These are phyloP conservation scores for Procambarus clarkii DNA, from an alignment of 1,140 invertebrate species.

Conservation along the genomic window DNA sequence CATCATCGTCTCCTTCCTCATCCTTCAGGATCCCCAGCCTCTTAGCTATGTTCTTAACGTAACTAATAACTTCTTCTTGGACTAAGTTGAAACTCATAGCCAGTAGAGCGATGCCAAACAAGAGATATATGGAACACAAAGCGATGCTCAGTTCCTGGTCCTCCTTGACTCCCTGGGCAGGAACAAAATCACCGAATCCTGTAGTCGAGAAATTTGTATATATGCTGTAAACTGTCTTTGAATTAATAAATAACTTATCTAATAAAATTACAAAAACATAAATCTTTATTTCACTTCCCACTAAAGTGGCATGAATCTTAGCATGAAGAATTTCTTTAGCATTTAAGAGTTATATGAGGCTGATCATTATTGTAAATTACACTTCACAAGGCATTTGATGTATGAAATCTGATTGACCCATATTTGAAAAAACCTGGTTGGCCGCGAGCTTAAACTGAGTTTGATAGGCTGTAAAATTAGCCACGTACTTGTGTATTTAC, in stretches of 20 bases:
- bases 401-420: too few species aligned
- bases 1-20: slow-evolving; percentile 79
- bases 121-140: slow-evolving; percentile 92
- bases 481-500: too few species aligned
- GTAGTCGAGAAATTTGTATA: not conserved
- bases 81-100: slow-evolving; percentile 99
- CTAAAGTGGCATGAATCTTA: too few species aligned
- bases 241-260: not conserved
- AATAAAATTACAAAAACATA: not conserved
- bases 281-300: not conserved
- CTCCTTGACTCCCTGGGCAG: slow-evolving; percentile 85
- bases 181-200: slow-evolving; percentile 94
- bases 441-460: too few species aligned
- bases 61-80: slow-evolving; percentile 92
- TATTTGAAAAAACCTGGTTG: too few species aligned
- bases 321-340: too few species aligned
- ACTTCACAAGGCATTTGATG: too few species aligned
- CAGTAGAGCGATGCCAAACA: slow-evolving; percentile 96
- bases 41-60: slow-evolving; percentile 88
- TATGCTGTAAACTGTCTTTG: not conserved
- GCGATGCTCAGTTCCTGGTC: slow-evolving; percentile 83
- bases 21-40: slow-evolving; percentile 89
- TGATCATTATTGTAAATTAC: too few species aligned
- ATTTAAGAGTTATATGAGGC: too few species aligned
- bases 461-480: too few species aligned